A percentile compares a stretch with the other conserved stretches of the same genome.
Evolutionary conservation across 2,113 vertebrate species (phyloP).

Genomic region (Brachypodius melanocephalos): DNA sequence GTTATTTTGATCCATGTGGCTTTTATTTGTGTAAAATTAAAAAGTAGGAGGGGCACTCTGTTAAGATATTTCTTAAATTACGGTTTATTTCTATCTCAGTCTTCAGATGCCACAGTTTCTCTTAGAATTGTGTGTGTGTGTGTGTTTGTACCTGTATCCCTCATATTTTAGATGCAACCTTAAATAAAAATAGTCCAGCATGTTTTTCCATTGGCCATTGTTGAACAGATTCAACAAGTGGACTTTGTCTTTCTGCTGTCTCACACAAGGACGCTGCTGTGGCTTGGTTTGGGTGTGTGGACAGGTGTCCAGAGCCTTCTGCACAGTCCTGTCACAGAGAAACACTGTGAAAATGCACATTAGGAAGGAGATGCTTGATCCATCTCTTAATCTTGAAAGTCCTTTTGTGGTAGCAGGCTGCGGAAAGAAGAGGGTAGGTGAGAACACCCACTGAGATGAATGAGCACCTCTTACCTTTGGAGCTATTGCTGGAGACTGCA

Average conservation of each 20-base stretch:
- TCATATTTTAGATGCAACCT: neutral
- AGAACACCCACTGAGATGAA: constrained; percentile 63
- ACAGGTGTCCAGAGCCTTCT: neutral
- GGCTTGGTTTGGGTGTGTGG: neutral
- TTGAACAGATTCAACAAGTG: neutral
- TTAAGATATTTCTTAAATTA: neutral
- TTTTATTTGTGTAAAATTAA: neutral
- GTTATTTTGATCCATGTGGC: neutral
- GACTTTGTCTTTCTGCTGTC: neutral
- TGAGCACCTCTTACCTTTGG: constrained; percentile 2
- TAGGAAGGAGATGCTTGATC: neutral
- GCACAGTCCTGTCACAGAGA: neutral
- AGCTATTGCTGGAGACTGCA: constrained; percentile 3
- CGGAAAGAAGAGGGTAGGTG: neutral
- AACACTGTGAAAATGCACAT: neutral
- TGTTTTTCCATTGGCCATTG: neutral
- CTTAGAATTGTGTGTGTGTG: neutral
- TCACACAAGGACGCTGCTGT: fast-evolving
- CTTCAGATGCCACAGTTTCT: neutral
- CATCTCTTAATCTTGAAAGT: neutral
- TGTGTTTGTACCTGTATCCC: neutral
- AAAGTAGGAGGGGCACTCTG: neutral
- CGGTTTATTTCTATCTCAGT: neutral
- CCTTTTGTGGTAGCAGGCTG: neutral
- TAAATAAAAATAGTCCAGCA: fast-evolving